Evolutionary conservation across 2,797 vertebrate species (phyloP).

Genomic region (Premnoplex brunnescens): DNA sequence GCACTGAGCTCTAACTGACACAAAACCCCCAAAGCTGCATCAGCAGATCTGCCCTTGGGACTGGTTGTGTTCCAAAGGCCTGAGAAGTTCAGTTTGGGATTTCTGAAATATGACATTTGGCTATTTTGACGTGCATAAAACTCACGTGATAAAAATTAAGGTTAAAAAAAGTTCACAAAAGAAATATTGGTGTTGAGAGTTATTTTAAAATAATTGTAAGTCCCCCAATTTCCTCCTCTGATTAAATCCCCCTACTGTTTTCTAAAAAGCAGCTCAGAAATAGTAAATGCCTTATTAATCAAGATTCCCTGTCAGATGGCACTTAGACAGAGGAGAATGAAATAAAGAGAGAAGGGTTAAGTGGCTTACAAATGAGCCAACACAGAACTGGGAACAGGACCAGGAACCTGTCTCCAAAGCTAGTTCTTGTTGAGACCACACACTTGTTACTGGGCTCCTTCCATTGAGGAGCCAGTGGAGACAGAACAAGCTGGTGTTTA

Average conservation of each 20-base stretch:
- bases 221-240: not conserved
- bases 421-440: conserved; percentile 55
- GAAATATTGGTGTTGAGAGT: not conserved
- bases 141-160: accelerated
- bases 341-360: conserved; percentile 57
- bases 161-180: not conserved
- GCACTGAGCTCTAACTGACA: not conserved
- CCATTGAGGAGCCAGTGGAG: not conserved
- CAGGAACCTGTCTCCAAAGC: conserved; percentile 57
- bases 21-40: not conserved
- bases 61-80: not conserved
- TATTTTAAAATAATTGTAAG: not conserved
- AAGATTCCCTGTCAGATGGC: not conserved
- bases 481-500: not conserved
- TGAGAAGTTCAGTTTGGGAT: not conserved
- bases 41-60: not conserved
- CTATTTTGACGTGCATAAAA: not conserved
- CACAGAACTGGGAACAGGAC: conserved; percentile 43
- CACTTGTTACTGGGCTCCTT: conserved; percentile 36
- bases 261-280: not conserved
- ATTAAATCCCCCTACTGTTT: not conserved
- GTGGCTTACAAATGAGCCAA: conserved; percentile 52
- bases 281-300: not conserved
- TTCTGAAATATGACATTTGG: not conserved
- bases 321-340: not conserved